Base-by-base conservation (phyloP, 2,888 invertebrate species). In the Aplocera efformata region DNA sequence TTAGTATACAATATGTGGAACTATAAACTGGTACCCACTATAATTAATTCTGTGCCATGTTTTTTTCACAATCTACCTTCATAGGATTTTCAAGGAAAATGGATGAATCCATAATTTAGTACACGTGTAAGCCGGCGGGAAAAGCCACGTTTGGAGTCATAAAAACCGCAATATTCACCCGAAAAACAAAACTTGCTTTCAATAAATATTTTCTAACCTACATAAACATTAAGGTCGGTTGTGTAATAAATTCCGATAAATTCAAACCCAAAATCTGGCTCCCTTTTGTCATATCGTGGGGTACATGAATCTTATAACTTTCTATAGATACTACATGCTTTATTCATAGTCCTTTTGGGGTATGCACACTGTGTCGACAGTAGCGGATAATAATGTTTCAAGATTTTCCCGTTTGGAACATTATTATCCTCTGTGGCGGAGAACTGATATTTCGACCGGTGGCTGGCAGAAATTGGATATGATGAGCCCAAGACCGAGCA, bases 171-270 rank as follows among this genome's bases (percentile, higher is more conserved):
- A 39, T 40, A 25, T 11, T 10, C 25, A 8, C 22, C 11, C 11
- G 8, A 42, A 40, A 38, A 31, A 45, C 41, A 40, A 42, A 46
- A 50, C 25, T 48, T 43, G 13, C 46, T 47, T 34, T 41, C 44
- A 44, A 50, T 53, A 50, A 50, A 53, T 53, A 49, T 53, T 45
- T 35, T 41, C 31, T 34, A 33, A 39, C 45, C 46, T 50, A 45
- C 49, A 43, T 48, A 48, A 46, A 54, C 47, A 49, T 51, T 42
- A 51, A 48, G 51, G 51, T 36, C 53, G 41, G 30, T 32, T 29
- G 39, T 39, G 53, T 56, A 53, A 60, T 65, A 63, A 59, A 66
- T 63, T 56, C 48, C 54, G 51, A 62, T 66, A 62, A 60, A 63
- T 63, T 62, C 60, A 60, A 60, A 60, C 59, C 56, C 53, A 56